Evolutionary conservation across 53 echinoderm and acorn worm species (phyloP), one percentile per base, ranked within the genome.

Genomic region (Echinometra lucunter): DNA sequence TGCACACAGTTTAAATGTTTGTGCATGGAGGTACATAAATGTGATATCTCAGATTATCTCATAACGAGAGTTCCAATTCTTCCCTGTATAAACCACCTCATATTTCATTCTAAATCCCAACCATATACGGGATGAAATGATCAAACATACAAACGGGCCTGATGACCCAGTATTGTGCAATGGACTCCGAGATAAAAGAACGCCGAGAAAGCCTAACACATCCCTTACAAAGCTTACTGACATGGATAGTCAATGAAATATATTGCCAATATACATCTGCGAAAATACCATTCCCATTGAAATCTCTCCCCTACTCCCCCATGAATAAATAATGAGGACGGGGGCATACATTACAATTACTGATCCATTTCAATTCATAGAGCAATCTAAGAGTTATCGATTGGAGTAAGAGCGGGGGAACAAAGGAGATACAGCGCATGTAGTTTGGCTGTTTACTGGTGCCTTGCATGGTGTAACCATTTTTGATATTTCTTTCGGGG

Each of bases 281-380:
- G 35, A 13, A 72, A 13, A 13, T 8, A 78, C 78, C 5, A 0
- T 37, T 75, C 17, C 78, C 7, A 21, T 23, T 78, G 78, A 38
- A 78, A 78, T 40, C 78, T 23, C 35, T 32, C 42, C 78, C 78
- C 28, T 5, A 23, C 23, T 44, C 23, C 53, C 53, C 17, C 6
- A 78, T 78, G 38, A 78, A 78, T 78, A 78, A 78, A 23, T 78
- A 78, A 78, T 78, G 44, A 23, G 38, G 42, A 78, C 3, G 78
- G 78, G 44, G 78, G 78, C 78, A 40, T 38, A 21, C 78, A 78
- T 42, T 18, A 42, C 78, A 78, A 78, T 78, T 78, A 42, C 78
- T 78, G 78, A 23, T 38, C 38, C 78, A 42, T 42, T 78, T 78
- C 21, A 78, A 42, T 42, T 40, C 17, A 78, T 19, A 78, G 42